phyloP scores from a whole-genome alignment of 2,888 invertebrate species.

The Steromphala cineraria region DNA sequence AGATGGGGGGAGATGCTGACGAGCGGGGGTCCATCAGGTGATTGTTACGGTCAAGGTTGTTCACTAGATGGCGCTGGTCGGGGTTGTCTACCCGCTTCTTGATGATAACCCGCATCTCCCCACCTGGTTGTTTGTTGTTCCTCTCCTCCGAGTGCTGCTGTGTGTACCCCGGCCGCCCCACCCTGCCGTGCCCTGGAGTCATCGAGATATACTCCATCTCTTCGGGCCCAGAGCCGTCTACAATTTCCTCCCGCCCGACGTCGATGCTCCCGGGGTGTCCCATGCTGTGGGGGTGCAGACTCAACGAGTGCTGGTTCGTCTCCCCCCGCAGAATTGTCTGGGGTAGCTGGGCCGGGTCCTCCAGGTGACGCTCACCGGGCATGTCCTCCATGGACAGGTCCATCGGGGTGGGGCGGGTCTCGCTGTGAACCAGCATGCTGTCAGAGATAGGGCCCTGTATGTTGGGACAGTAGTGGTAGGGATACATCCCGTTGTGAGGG shows the following conservation, averaged over 20 bases:
- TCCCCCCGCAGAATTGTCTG: conserved; percentile 45
- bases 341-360: conserved; percentile 43
- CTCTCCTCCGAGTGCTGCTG: not conserved
- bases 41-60: not conserved
- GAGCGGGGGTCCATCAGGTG: not conserved
- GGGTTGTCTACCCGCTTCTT: not conserved
- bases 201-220: conserved; percentile 21
- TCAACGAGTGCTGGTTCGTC: conserved; percentile 22
- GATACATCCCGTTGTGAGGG: too few species aligned
- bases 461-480: too few species aligned
- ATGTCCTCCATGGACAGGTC: conserved; percentile 10
- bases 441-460: not conserved
- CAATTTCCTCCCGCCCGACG: conserved; percentile 29
- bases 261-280: conserved; percentile 25
- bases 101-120: conserved; percentile 38
- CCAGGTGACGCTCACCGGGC: not conserved
- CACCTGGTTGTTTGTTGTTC: conserved; percentile 35
- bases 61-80: not conserved
- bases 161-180: not conserved
- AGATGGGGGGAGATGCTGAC: conserved; percentile 34
- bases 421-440: conserved; percentile 28
- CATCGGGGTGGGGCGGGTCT: not conserved
- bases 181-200: not conserved
- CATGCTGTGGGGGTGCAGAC: conserved; percentile 7
- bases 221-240: conserved; percentile 28